Evolutionary conservation across 1,140 invertebrate species (phyloP), one percentile per base, ranked within the genome.

Genomic region (Anoplophora glabripennis): DNA sequence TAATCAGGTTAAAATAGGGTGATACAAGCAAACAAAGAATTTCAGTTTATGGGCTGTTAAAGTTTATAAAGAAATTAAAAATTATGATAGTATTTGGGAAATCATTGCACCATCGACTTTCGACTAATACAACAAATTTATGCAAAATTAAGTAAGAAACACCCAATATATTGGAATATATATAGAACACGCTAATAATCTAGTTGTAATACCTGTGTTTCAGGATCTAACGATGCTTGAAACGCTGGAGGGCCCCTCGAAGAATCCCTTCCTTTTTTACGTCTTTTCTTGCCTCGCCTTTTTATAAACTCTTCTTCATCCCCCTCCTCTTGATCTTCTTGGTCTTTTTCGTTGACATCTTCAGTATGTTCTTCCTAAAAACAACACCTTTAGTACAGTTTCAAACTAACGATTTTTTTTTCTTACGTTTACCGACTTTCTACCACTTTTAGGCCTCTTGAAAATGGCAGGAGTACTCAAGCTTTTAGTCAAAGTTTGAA

Each of bases 121-220:
- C n/a, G n/a, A n/a, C n/a, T n/a, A n/a, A n/a, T n/a, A n/a, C n/a
- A n/a, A n/a, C n/a, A n/a, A n/a, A n/a, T n/a, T n/a, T n/a, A n/a
- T n/a, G n/a, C n/a, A n/a, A n/a, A n/a, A n/a, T n/a, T n/a, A n/a
- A n/a, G n/a, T n/a, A n/a, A n/a, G n/a, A n/a, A n/a, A n/a, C n/a
- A n/a, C n/a, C n/a, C n/a, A n/a, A n/a, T n/a, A n/a, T n/a, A n/a
- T n/a, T n/a, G n/a, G n/a, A n/a, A n/a, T n/a, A n/a, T n/a, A n/a
- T n/a, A n/a, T n/a, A n/a, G n/a, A n/a, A n/a, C n/a, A n/a, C n/a
- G n/a, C n/a, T n/a, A n/a, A n/a, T n/a, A n/a, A n/a, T n/a, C n/a
- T n/a, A n/a, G n/a, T n/a, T n/a, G n/a, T n/a, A n/a, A n/a, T 48
- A 82, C 82, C 64, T 83, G 81, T 14, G 83, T 84, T 74, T 84